These are phyloP conservation scores for Hipposideros larvatus DNA, from an alignment of 2,797 vertebrate species.

Conservation along the genomic window DNA sequence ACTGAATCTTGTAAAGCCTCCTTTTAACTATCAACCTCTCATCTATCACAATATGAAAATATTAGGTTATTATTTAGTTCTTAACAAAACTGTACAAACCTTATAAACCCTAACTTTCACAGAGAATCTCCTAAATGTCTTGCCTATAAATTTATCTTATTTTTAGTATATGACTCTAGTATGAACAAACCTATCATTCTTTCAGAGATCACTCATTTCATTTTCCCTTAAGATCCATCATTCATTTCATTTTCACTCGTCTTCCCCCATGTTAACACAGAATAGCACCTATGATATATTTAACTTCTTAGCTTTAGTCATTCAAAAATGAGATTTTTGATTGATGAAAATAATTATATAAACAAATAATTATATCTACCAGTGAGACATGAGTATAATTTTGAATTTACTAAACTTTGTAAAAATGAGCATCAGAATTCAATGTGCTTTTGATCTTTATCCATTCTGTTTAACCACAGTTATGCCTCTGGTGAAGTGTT, in stretches of 20 bases:
- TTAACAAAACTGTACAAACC: background rate
- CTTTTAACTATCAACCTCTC: background rate
- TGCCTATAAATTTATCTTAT: background rate
- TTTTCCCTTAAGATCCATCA: background rate
- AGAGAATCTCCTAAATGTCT: background rate
- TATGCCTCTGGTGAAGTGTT: constrained; percentile 97
- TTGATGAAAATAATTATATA: constrained; percentile 47
- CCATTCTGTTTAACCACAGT: constrained; percentile 85
- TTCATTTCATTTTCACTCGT: constrained; percentile 43
- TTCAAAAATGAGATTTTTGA: constrained; percentile 39
- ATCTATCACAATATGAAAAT: constrained; percentile 10
- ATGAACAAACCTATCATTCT: background rate
- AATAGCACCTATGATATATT: background rate
- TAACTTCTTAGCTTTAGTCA: constrained; percentile 33
- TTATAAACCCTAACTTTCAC: constrained; percentile 16
- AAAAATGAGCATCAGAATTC: constrained; percentile 12
- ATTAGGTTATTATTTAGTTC: constrained; percentile 27
- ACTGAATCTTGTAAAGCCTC: background rate
- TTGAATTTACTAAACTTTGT: constrained; percentile 34
- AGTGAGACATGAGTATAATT: constrained; percentile 19
- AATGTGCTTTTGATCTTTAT: background rate
- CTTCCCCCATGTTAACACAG: background rate
- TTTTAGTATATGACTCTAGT: constrained; percentile 26
- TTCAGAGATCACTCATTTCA: constrained; percentile 29
- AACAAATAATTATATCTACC: background rate